phyloP scores from a whole-genome alignment of 2,113 vertebrate genomes.

The Chaetura pelagica region DNA sequence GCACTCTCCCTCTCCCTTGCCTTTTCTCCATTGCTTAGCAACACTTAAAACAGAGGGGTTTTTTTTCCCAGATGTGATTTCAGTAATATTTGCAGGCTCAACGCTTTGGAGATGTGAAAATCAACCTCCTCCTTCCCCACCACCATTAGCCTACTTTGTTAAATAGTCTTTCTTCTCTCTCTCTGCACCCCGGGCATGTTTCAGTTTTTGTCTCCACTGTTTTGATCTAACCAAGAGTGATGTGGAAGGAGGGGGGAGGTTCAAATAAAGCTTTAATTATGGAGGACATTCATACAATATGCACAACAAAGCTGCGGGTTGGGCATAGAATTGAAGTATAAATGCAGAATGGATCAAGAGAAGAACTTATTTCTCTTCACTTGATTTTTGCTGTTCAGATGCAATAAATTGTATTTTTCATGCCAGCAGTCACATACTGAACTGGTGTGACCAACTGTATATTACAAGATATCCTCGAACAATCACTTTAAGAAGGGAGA shows the following conservation, averaged over 20 bases:
- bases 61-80: slow-evolving; percentile 62
- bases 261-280: slow-evolving; percentile 44
- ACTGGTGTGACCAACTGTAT: neutral
- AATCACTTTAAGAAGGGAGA: neutral
- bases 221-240: slow-evolving; percentile 46
- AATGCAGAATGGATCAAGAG: neutral
- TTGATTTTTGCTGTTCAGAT: neutral
- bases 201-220: slow-evolving; percentile 20
- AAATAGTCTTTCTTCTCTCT: slow-evolving; percentile 2
- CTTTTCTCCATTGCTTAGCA: slow-evolving; percentile 74
- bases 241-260: slow-evolving; percentile 16
- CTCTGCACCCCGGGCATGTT: slow-evolving; percentile 1
- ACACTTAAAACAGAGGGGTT: slow-evolving; percentile 54
- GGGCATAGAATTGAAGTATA: neutral
- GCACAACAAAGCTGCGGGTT: neutral
- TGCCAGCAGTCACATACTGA: neutral
- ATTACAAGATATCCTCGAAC: neutral
- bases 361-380: neutral
- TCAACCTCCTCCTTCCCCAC: neutral
- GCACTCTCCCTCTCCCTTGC: neutral
- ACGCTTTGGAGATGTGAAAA: slow-evolving; percentile 28
- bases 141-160: neutral
- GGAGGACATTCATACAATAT: neutral
- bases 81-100: slow-evolving; percentile 42
- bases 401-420: neutral